Percentiles rank a stretch among this genome's conserved stretches.
Conservation (phyloP, 1,140 invertebrate genomes). For the Nixonia krombeini region DNA sequence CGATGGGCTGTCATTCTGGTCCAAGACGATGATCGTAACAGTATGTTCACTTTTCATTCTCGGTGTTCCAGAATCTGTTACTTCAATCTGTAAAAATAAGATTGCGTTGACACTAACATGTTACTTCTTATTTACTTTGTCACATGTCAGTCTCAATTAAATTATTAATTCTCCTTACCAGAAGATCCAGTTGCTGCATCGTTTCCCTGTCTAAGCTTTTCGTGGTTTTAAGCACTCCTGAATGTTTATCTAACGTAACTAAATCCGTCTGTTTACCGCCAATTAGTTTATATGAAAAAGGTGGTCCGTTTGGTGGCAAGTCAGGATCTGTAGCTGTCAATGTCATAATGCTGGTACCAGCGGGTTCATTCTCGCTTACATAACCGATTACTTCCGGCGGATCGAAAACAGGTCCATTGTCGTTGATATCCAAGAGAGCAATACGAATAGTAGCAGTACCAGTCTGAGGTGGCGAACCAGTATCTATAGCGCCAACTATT, state of each 20-base stretch:
- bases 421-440: slow-evolving; percentile 88
- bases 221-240: slow-evolving; percentile 85
- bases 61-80: slow-evolving; percentile 90
- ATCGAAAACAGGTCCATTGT: slow-evolving; percentile 91
- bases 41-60: slow-evolving; percentile 84
- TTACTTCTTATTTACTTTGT: not conserved
- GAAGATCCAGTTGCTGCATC: slow-evolving; percentile 80
- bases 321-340: slow-evolving; percentile 90
- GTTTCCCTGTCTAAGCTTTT: slow-evolving; percentile 86
- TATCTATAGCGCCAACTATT: slow-evolving; percentile 92
- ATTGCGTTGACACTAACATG: not conserved
- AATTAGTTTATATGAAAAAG: slow-evolving; percentile 86
- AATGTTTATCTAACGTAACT: slow-evolving; percentile 83
- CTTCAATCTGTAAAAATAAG: slow-evolving; percentile 76
- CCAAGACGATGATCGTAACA: slow-evolving; percentile 83
- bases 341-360: slow-evolving; percentile 87
- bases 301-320: slow-evolving; percentile 91
- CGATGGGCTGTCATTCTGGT: slow-evolving; percentile 94
- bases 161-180: slow-evolving; percentile 63
- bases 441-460: slow-evolving; percentile 88
- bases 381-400: slow-evolving; percentile 79
- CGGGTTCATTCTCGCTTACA: slow-evolving; percentile 90
- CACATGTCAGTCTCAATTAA: no score
- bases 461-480: slow-evolving; percentile 87
- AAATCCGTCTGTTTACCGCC: slow-evolving; percentile 83